Evolutionary conservation across 2,888 invertebrate species (phyloP).

Genomic region (Petrophora chlorosata): DNA sequence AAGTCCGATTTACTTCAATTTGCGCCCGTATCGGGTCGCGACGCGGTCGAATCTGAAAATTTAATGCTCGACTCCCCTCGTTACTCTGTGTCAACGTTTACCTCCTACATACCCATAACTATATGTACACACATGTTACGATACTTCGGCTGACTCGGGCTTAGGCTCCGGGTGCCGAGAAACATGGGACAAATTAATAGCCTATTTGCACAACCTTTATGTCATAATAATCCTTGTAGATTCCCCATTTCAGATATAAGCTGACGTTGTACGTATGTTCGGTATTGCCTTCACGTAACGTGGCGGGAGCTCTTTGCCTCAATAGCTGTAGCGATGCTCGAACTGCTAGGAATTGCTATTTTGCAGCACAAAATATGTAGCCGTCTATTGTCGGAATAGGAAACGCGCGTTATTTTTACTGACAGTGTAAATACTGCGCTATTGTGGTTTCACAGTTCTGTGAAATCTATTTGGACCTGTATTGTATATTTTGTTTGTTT

Average conservation of each 20-base stretch:
- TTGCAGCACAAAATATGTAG: constrained; percentile 18
- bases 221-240: constrained; percentile 29
- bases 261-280: constrained; percentile 22
- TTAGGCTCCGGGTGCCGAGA: constrained; percentile 22
- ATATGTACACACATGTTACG: constrained; percentile 6
- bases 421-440: constrained; percentile 15
- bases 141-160: constrained; percentile 18
- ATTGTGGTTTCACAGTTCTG: constrained; percentile 6
- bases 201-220: constrained; percentile 31
- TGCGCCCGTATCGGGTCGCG: constrained; percentile 50
- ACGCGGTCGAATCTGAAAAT: constrained; percentile 56
- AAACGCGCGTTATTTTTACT: constrained; percentile 21
- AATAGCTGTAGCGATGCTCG: constrained; percentile 18
- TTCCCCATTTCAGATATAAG: constrained; percentile 25
- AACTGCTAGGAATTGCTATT: constrained; percentile 22
- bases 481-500: constrained; percentile 2
- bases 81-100: constrained; percentile 44
- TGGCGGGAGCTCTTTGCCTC: constrained; percentile 20
- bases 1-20: constrained; percentile 57
- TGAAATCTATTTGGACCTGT: constrained; percentile 2
- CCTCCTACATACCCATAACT: constrained; percentile 12
- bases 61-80: constrained; percentile 56
- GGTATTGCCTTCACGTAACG: constrained; percentile 26
- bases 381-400: constrained; percentile 10
- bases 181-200: constrained; percentile 28